These are phyloP conservation scores for Cepphus grylle DNA, from an alignment of 2,113 vertebrate species.

Conservation along the genomic window DNA sequence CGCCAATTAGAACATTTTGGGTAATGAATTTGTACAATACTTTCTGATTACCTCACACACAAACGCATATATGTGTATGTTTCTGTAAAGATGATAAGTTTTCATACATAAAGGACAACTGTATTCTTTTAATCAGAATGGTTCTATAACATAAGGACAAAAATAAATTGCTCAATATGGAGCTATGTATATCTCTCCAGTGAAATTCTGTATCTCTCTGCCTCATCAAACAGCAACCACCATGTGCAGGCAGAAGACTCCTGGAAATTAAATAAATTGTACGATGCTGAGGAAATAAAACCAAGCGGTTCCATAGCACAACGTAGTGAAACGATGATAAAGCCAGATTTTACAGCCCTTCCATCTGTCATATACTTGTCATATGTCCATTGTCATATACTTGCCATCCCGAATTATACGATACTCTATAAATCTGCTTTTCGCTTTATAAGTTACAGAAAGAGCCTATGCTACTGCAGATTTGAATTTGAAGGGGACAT, in stretches of 20 bases:
- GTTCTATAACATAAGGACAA: neutral
- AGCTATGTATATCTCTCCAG: neutral
- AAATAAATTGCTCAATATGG: neutral
- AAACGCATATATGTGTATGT: neutral
- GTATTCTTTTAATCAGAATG: neutral
- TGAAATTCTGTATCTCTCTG: neutral
- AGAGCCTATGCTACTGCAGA: neutral
- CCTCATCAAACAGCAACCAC: neutral
- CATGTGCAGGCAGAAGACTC: neutral
- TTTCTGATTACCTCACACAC: neutral
- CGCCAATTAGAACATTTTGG: neutral
- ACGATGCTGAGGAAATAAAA: constrained; percentile 6
- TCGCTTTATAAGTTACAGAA: neutral
- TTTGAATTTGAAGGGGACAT: neutral
- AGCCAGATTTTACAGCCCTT: neutral
- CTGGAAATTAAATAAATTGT: neutral
- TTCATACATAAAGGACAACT: neutral
- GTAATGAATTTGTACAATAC: neutral
- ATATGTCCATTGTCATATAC: neutral
- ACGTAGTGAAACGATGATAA: neutral
- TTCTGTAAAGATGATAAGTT: neutral
- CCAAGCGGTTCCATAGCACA: neutral
- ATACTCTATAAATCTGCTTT: neutral
- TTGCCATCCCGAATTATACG: neutral
- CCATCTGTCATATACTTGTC: neutral